Evolutionary conservation across 2,113 vertebrate genomes (phyloP).

Genomic region (Anthoscopus minutus): DNA sequence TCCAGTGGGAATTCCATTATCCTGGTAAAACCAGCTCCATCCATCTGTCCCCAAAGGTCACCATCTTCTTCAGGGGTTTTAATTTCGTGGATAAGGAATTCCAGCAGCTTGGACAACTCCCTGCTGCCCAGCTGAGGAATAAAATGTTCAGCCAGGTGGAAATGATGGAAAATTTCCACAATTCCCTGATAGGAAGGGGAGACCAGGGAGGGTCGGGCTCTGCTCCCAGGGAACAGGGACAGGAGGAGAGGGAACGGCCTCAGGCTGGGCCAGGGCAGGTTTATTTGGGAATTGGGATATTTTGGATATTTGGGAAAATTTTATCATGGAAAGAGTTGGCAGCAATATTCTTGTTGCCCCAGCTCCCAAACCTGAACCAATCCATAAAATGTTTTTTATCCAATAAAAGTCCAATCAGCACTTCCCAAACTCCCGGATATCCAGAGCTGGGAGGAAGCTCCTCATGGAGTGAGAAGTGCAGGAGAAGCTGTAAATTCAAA

Average conservation of each 20-base stretch:
- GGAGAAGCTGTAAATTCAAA: neutral
- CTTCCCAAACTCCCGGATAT: neutral
- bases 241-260: neutral
- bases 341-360: neutral
- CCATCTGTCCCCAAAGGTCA: neutral
- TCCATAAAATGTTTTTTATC: neutral
- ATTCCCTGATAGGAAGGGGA: neutral
- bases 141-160: neutral
- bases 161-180: neutral
- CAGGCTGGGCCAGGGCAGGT: neutral
- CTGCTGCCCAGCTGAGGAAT: neutral
- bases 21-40: neutral
- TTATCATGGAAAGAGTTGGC: rapidly evolving
- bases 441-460: neutral
- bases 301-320: neutral
- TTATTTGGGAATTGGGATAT: no score
- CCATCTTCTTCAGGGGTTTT: neutral
- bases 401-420: rapidly evolving
- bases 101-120: no score
- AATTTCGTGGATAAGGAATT: neutral
- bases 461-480: neutral
- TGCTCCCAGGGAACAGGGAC: neutral
- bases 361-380: neutral
- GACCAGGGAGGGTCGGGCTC: rapidly evolving
- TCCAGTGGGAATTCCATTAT: neutral